These are phyloP conservation scores for Aproaerema taeniolella DNA, from an alignment of 2,888 invertebrate genomes.

Conservation along the genomic window DNA sequence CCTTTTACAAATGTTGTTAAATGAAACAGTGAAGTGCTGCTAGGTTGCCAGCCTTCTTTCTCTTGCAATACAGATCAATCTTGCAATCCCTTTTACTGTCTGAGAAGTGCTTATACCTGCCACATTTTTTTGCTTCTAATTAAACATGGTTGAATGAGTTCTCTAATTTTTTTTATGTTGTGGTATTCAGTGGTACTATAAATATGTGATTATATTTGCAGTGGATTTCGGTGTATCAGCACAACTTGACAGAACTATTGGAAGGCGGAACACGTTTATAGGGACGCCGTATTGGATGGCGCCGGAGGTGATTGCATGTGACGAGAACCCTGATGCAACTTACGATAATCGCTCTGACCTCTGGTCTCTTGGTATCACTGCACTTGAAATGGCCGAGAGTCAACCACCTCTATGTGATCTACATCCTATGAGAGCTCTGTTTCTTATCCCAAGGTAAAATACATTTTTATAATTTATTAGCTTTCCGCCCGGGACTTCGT, in stretches of 20 bases:
- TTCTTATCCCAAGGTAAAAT: conserved; percentile 93
- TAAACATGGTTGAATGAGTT: no score
- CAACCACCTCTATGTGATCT: conserved; percentile 99
- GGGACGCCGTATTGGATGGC: conserved; percentile 99
- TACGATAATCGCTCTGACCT: conserved; percentile 98
- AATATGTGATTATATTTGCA: conserved; percentile 52
- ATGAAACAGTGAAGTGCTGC: no score
- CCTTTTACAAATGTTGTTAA: background rate
- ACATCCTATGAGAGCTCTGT: conserved; percentile 99
- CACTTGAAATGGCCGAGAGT: conserved; percentile 99
- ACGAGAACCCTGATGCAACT: conserved; percentile 99
- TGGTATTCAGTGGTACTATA: no score
- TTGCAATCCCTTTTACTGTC: no score
- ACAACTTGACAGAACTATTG: conserved; percentile 99
- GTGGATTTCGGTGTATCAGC: conserved; percentile 99
- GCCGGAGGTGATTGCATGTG: conserved; percentile 99
- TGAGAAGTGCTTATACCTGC: no score
- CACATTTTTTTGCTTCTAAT: no score
- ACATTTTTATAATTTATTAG: no score
- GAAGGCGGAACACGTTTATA: conserved; percentile 98
- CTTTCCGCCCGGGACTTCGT: no score
- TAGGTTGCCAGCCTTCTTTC: no score
- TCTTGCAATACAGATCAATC: no score
- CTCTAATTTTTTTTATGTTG: no score
- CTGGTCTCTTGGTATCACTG: conserved; percentile 97